Evolutionary conservation across 2,888 invertebrate species (phyloP), one percentile per base, ranked within the genome.

Genomic region (Stegophylla sp.): DNA sequence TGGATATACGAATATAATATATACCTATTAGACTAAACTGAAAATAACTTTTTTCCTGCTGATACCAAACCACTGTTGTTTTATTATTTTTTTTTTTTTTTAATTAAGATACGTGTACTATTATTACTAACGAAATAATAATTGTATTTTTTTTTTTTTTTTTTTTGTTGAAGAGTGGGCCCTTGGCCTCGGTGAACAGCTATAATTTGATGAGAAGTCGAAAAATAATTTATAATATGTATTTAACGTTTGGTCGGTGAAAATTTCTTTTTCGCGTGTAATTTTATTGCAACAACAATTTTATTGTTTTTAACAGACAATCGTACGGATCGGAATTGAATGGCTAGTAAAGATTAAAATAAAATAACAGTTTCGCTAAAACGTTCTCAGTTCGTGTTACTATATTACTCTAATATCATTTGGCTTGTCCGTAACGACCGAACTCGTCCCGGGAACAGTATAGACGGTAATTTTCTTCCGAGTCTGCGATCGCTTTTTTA

Each of bases 1-100:
- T n/a, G n/a, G n/a, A n/a, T n/a, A n/a, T n/a, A n/a, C n/a, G n/a
- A n/a, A n/a, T n/a, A n/a, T n/a, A n/a, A n/a, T n/a, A n/a, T n/a
- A n/a, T n/a, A n/a, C n/a, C n/a, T n/a, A n/a, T n/a, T n/a, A n/a
- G n/a, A n/a, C 3, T 48, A 45, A 48, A 26, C 61, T 61, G 28
- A 61, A 61, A 28, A 26, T 26, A 61, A 15, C 17, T 67, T 67
- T 48, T 41, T 67, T 45, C 67, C 43, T 23, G 45, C 10, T 20
- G 45, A 45, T 67, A 48, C 9, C 48, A 67, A 66, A 28, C 45
- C 45, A 23, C 66, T 67, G n/a, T n/a, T n/a, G n/a, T n/a, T n/a
- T n/a, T n/a, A n/a, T n/a, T n/a, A n/a, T n/a, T n/a, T n/a, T n/a
- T n/a, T n/a, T n/a, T n/a, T 34, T 3, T 34, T 34, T 34, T 3